Evolutionary conservation across 2,113 vertebrate species (phyloP).

Genomic region (Prunella fulvescens): DNA sequence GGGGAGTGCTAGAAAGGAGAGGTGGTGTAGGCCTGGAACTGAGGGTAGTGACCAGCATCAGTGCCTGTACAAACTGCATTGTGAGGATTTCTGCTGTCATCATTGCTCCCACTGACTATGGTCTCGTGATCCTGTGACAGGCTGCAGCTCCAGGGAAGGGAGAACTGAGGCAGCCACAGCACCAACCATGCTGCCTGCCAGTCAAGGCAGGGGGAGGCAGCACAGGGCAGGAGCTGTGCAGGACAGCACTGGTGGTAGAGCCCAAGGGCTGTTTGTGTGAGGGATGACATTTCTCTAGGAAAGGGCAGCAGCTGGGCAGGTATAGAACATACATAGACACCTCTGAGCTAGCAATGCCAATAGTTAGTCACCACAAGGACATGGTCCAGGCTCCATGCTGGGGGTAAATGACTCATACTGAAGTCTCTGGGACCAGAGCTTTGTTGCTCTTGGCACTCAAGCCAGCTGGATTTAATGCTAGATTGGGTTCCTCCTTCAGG

Average conservation of each 20-base stretch:
- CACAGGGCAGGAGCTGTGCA: not conserved
- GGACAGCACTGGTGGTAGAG: not conserved
- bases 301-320: not conserved
- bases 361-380: not conserved
- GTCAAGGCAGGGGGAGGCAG: not conserved
- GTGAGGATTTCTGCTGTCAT: not conserved
- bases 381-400: not conserved
- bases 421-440: not conserved
- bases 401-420: conserved; percentile 7
- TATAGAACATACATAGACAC: not conserved
- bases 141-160: not conserved
- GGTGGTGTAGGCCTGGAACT: not conserved
- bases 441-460: not conserved
- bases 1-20: not conserved
- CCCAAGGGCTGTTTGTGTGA: not conserved
- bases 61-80: not conserved
- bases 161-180: not conserved
- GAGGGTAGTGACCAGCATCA: not conserved
- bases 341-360: not conserved
- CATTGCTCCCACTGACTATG: accelerated
- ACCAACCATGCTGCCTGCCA: not conserved
- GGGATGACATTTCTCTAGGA: not conserved
- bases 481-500: not conserved
- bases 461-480: not conserved
- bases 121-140: not conserved